A percentile compares a stretch with the other conserved stretches of the same genome.
Evolutionary conservation across 2,113 vertebrate species (phyloP).

Genomic region (Ellobius talpinus): DNA sequence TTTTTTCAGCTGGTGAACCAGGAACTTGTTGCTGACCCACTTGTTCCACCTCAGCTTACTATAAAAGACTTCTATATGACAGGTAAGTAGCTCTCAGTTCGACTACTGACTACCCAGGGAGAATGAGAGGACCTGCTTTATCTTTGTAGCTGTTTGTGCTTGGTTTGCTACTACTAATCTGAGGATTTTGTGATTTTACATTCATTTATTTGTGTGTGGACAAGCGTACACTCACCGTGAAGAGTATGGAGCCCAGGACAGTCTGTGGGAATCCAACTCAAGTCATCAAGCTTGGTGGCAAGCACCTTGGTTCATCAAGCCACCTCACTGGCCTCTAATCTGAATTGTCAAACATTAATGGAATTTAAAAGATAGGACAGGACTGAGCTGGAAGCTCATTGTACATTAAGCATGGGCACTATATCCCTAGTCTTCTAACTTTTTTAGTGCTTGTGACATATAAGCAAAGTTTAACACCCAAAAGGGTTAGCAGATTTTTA

Average conservation of each 20-base stretch:
- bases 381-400: background rate
- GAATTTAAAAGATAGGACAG: background rate
- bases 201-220: background rate
- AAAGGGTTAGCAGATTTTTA: conserved; percentile 48
- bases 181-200: background rate
- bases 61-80: conserved; percentile 99
- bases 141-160: background rate
- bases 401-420: background rate
- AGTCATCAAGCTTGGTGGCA: background rate
- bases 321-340: background rate
- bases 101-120: background rate
- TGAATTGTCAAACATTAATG: background rate
- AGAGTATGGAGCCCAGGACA: background rate
- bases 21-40: conserved; percentile 92
- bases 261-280: background rate
- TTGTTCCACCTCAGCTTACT: conserved; percentile 95
- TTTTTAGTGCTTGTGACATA: conserved; percentile 17
- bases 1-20: conserved; percentile 91
- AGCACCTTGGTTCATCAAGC: background rate
- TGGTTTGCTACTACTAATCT: background rate
- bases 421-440: background rate
- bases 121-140: background rate
- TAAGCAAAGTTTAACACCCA: conserved; percentile 51
- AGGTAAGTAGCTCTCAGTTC: conserved; percentile 86
- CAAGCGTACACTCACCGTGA: background rate